A percentile compares a stretch with the other conserved stretches of the same genome.
phyloP scores from a whole-genome alignment of 1,140 invertebrate genomes.

The Bombyx mandarina region DNA sequence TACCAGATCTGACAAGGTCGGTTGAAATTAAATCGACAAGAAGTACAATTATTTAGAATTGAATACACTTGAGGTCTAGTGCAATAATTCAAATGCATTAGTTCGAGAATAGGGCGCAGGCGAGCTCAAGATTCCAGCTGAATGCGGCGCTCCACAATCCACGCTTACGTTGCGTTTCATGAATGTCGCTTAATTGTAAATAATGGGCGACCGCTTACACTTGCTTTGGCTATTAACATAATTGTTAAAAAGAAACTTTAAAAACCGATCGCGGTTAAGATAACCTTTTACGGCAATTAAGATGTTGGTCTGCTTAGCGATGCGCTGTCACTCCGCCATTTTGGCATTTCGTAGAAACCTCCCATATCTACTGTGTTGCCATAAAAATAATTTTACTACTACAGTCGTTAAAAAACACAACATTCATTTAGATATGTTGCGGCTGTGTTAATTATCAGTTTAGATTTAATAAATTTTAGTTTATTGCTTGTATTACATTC shows the following conservation, averaged over 20 bases:
- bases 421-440: constrained; percentile 29
- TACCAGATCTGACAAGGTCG: too few relatives aligned
- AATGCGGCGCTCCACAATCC: constrained; percentile 21
- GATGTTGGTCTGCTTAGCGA: constrained; percentile 58
- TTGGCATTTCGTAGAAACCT: constrained; percentile 29
- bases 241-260: constrained; percentile 63
- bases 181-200: constrained; percentile 49
- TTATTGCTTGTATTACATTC: constrained; percentile 43
- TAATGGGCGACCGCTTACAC: constrained; percentile 36
- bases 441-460: constrained; percentile 45
- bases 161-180: constrained; percentile 33
- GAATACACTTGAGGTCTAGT: too few relatives aligned
- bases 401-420: too few relatives aligned
- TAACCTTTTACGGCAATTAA: constrained; percentile 48
- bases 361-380: too few relatives aligned
- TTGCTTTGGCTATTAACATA: constrained; percentile 50
- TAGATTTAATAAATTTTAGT: constrained; percentile 43
- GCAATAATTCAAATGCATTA: too few relatives aligned
- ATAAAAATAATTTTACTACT: too few relatives aligned
- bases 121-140: too few relatives aligned
- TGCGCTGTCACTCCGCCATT: constrained; percentile 19
- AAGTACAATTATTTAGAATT: too few relatives aligned
- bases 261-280: constrained; percentile 27
- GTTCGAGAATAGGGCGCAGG: too few relatives aligned
- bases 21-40: too few relatives aligned